Evolutionary conservation across 2,113 vertebrate species (phyloP).

Genomic region (Sander lucioperca): DNA sequence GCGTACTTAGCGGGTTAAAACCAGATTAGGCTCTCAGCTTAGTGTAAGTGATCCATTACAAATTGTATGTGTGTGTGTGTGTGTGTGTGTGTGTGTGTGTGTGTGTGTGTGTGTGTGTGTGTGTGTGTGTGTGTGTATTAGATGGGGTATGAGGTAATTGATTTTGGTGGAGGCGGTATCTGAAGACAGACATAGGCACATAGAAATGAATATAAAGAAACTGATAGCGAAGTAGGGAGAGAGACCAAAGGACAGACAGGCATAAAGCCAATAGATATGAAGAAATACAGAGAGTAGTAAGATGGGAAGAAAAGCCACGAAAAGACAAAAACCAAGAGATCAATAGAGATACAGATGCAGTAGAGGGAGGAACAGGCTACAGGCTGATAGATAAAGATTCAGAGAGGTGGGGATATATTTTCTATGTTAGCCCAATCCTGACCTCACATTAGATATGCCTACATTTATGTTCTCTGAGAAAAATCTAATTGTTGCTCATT

Average conservation of each 20-base stretch:
- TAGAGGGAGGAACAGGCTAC: constrained; percentile 14
- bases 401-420: constrained; percentile 32
- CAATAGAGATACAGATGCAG: constrained; percentile 25
- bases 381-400: constrained; percentile 13
- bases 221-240: constrained; percentile 16
- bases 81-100: constrained; percentile 9
- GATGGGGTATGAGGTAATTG: constrained; percentile 63
- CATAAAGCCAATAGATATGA: constrained; percentile 30
- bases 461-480: constrained; percentile 24
- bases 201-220: constrained; percentile 30
- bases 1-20: constrained; percentile 66
- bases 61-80: constrained; percentile 4
- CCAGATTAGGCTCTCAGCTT: constrained; percentile 70
- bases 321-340: constrained; percentile 34
- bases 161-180: constrained; percentile 55
- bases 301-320: constrained; percentile 21
- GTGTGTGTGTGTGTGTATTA: constrained; percentile 52
- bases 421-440: constrained; percentile 29
- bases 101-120: constrained; percentile 6
- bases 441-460: constrained; percentile 42
- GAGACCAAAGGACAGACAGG: constrained; percentile 19
- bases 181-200: constrained; percentile 31
- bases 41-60: constrained; percentile 64
- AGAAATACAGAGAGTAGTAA: constrained; percentile 18
- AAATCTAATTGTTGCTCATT: constrained; percentile 33